Percentiles rank a stretch among this genome's conserved stretches.
Conservation (phyloP, 2,797 vertebrate genomes). For the Eremophila alpestris region DNA sequence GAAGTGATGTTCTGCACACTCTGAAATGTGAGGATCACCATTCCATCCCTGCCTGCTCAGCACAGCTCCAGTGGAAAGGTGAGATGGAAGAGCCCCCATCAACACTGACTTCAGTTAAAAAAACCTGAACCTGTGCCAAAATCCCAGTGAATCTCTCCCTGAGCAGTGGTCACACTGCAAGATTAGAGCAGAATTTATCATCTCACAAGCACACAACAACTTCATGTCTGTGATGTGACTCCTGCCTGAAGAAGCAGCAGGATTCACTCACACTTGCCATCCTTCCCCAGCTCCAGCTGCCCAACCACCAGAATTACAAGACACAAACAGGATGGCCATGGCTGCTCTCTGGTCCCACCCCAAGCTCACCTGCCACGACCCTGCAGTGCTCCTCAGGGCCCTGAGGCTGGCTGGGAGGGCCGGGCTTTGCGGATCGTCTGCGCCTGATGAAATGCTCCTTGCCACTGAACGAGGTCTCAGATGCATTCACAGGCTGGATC, state of each 20-base stretch:
- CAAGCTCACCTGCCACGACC: constrained; percentile 84
- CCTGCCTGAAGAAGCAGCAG: neutral
- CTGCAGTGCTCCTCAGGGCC: constrained; percentile 74
- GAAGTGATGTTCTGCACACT: neutral
- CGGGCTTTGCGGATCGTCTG: constrained; percentile 63
- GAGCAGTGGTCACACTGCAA: neutral
- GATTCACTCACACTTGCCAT: neutral
- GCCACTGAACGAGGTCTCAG: constrained; percentile 77
- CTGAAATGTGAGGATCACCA: neutral
- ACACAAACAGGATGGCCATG: neutral
- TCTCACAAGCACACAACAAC: neutral
- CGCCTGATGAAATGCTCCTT: constrained; percentile 82
- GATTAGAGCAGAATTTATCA: neutral
- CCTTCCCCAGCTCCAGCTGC: neutral
- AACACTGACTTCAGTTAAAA: neutral
- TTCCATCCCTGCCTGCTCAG: neutral
- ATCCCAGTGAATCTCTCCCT: neutral
- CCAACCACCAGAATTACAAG: neutral
- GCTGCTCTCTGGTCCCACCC: neutral
- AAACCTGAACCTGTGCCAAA: neutral
- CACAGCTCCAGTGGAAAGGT: neutral
- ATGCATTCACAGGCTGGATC: constrained; percentile 84
- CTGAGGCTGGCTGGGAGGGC: neutral
- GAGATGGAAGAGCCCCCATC: neutral
- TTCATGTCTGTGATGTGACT: neutral